Evolutionary conservation across 2,113 vertebrate species (phyloP), one percentile per base, ranked within the genome.

Genomic region (Ceuthmochares aereus): DNA sequence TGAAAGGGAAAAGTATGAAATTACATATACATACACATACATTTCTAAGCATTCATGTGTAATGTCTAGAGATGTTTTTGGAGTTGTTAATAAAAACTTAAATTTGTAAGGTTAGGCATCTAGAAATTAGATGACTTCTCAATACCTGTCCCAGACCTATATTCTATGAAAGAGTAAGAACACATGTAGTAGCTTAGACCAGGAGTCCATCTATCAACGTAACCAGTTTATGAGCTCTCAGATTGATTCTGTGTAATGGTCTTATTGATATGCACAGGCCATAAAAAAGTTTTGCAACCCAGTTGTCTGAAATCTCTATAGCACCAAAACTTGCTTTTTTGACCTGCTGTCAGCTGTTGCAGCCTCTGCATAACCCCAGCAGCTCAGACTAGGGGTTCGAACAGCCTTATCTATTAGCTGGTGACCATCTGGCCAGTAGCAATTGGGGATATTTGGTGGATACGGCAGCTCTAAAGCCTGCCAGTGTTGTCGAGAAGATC

Each of bases 191-290:
- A 16, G 7, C 19, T 83, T 75, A 62, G 30, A 59, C 27, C 4
- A 45, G 25, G 37, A 49, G 8, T 42, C 34, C 0, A 0, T 52
- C 25, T 54, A 10, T 70, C 7, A 9, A 29, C 34, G 2, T 32
- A 12, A 43, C 17, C 30, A 42, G 4, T 68, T 27, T 83, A n/a
- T 20, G 2, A 62, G 11, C 30, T 66, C 23, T 62, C 21, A 55
- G n/a, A n/a, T n/a, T n/a, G 19, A 36, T 86, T 70, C 32, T 68
- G 2, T 45, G 10, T 45, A 12, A 18, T 37, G 13, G 75, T 60
- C 15, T 34, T 82, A 27, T 51, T 72, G 25, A 20, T 76, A 42
- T 6, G 5, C 23, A 10, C n/a, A 68, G 32, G 4, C 34, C 10
- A 10, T 29, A 23, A 52, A 51, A 29, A 58, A 40, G 5, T 78